Percentiles rank a stretch among this genome's conserved stretches.
phyloP scores from a whole-genome alignment of 2,797 vertebrate genomes.

The Nannoperca obscura region DNA sequence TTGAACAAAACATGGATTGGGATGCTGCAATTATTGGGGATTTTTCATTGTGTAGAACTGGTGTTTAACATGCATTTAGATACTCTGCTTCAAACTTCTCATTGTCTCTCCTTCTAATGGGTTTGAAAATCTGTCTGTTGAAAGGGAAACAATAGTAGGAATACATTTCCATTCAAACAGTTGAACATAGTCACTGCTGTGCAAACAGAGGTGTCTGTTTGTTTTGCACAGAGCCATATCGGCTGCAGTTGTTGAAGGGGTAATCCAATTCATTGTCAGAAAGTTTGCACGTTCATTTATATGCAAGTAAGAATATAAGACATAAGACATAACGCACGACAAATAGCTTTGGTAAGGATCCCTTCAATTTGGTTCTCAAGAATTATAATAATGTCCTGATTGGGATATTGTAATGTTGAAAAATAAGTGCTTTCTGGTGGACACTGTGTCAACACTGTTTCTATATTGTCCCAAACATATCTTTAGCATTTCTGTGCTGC shows the following conservation, averaged over 20 bases:
- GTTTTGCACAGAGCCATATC: constrained; percentile 10
- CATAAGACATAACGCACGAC: not conserved
- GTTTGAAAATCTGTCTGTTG: not conserved
- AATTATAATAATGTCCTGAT: not conserved
- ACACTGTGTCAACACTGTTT: not conserved
- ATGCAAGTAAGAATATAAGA: not conserved
- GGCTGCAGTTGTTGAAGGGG: not conserved
- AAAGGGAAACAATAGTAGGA: not conserved
- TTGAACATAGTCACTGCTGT: not conserved
- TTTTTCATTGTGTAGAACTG: not conserved
- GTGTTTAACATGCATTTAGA: not conserved
- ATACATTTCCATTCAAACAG: not conserved
- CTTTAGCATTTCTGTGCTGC: not conserved
- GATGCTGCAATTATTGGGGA: not conserved
- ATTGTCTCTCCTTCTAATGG: not conserved
- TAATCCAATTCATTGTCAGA: not conserved
- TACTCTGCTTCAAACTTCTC: not conserved
- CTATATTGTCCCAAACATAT: not conserved
- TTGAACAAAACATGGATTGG: not conserved
- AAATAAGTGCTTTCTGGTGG: not conserved
- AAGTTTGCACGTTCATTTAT: not conserved
- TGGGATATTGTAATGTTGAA: not conserved
- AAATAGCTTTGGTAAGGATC: not conserved
- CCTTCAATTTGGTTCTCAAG: not conserved
- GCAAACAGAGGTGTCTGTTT: constrained; percentile 33